phyloP scores from a whole-genome alignment of 2,797 vertebrate genomes.

The Argentina silus region DNA sequence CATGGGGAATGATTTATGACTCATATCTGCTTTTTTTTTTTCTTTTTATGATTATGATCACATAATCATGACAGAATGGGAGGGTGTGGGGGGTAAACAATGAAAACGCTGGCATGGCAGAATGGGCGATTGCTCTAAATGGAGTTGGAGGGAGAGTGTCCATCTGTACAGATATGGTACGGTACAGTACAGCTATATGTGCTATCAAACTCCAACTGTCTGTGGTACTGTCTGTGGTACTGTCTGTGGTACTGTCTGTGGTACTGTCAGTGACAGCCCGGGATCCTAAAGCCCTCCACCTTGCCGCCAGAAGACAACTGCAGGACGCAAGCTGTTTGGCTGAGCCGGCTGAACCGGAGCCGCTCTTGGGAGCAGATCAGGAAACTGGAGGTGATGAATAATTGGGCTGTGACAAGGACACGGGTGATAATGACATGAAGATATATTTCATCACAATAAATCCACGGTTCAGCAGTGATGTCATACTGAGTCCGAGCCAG shows the following conservation, averaged over 20 bases:
- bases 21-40: constrained; percentile 37
- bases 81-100: constrained; percentile 14
- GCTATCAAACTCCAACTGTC: not conserved
- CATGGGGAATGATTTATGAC: constrained; percentile 45
- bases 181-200: constrained; percentile 7
- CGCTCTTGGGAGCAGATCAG: constrained; percentile 1
- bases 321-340: constrained; percentile 4
- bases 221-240: constrained; percentile 1
- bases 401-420: constrained; percentile 17
- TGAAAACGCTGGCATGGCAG: constrained; percentile 27
- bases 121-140: constrained; percentile 15
- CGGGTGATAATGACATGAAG: constrained; percentile 21
- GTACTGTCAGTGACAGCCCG: not conserved
- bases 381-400: constrained; percentile 11
- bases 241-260: constrained; percentile 1
- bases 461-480: not conserved
- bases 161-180: not conserved
- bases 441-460: constrained; percentile 15
- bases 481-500: constrained; percentile 2
- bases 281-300: constrained; percentile 6
- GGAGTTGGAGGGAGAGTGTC: not conserved
- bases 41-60: constrained; percentile 31
- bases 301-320: not conserved
- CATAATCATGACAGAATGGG: constrained; percentile 38
- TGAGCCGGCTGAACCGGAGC: not conserved